Conservation (phyloP, 2,888 invertebrate species). For the Hedychridium roseum region DNA sequence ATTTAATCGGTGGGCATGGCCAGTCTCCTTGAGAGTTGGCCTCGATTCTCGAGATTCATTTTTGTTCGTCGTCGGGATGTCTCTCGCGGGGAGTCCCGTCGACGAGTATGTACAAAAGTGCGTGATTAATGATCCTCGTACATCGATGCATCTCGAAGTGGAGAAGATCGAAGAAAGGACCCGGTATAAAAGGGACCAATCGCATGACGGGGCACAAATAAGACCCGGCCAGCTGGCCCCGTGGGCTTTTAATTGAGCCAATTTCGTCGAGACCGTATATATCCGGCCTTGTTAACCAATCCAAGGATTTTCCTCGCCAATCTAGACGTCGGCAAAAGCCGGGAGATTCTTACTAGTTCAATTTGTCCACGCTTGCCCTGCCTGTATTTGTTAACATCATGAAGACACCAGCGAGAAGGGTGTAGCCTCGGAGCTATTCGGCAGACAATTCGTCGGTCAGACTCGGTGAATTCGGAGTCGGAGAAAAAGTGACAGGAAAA, state of each 20-base stretch:
- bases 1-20: too few relatives aligned
- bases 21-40: too few relatives aligned
- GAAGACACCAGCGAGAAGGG: too few relatives aligned
- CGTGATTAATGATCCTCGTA: conserved; percentile 53
- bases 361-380: too few relatives aligned
- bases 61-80: conserved; percentile 31
- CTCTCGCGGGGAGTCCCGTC: conserved; percentile 39
- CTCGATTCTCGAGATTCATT: conserved; percentile 26
- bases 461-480: too few relatives aligned
- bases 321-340: too few relatives aligned
- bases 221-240: conserved; percentile 44
- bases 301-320: conserved; percentile 56
- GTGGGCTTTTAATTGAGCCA: conserved; percentile 52
- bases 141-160: conserved; percentile 52
- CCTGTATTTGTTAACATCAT: too few relatives aligned
- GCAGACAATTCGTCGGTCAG: too few relatives aligned
- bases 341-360: too few relatives aligned
- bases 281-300: conserved; percentile 52
- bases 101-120: conserved; percentile 45
- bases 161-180: conserved; percentile 47
- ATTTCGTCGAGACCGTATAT: conserved; percentile 45
- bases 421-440: too few relatives aligned
- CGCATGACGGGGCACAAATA: conserved; percentile 51
- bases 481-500: too few relatives aligned
- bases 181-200: conserved; percentile 45